phyloP scores from a whole-genome alignment of 2,888 invertebrate species.

The Scelioninae gen. 1 region DNA sequence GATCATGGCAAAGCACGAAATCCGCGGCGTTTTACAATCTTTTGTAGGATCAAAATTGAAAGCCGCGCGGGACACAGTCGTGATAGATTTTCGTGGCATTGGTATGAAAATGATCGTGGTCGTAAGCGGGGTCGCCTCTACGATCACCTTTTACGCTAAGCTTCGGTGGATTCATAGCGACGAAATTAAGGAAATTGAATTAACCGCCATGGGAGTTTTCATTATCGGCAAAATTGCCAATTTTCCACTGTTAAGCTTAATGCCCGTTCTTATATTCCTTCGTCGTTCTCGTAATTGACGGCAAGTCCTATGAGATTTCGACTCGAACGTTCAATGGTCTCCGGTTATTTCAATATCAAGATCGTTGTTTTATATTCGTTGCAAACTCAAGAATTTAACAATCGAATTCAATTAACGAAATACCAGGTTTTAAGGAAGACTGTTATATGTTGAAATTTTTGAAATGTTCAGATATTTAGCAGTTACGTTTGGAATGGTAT shows the following conservation, averaged over 20 bases:
- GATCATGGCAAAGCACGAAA: slow-evolving; percentile 15
- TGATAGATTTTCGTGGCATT: slow-evolving; percentile 29
- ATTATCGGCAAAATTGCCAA: slow-evolving; percentile 83
- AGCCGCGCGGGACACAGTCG: background rate
- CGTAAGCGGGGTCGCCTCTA: slow-evolving; percentile 35
- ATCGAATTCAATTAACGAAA: background rate
- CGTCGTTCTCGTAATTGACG: slow-evolving; percentile 73
- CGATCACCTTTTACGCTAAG: slow-evolving; percentile 68
- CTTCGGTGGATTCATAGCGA: slow-evolving; percentile 78
- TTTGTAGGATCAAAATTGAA: slow-evolving; percentile 28
- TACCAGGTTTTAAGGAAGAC: too few relatives aligned
- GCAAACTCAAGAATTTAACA: slow-evolving; percentile 4
- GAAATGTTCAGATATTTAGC: too few relatives aligned
- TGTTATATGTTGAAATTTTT: too few relatives aligned
- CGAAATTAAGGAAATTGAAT: slow-evolving; percentile 82
- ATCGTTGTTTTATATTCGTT: slow-evolving; percentile 25
- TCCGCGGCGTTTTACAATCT: slow-evolving; percentile 26
- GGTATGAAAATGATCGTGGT: slow-evolving; percentile 40
- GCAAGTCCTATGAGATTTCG: slow-evolving; percentile 72
- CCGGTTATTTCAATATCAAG: slow-evolving; percentile 51
- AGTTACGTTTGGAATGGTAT: too few relatives aligned
- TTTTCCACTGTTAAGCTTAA: slow-evolving; percentile 81
- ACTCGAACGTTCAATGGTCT: slow-evolving; percentile 22
- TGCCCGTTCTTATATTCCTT: slow-evolving; percentile 66
- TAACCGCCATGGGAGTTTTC: slow-evolving; percentile 82